Evolutionary conservation across 2,113 vertebrate genomes (phyloP).

Genomic region (Scopus umbretta): DNA sequence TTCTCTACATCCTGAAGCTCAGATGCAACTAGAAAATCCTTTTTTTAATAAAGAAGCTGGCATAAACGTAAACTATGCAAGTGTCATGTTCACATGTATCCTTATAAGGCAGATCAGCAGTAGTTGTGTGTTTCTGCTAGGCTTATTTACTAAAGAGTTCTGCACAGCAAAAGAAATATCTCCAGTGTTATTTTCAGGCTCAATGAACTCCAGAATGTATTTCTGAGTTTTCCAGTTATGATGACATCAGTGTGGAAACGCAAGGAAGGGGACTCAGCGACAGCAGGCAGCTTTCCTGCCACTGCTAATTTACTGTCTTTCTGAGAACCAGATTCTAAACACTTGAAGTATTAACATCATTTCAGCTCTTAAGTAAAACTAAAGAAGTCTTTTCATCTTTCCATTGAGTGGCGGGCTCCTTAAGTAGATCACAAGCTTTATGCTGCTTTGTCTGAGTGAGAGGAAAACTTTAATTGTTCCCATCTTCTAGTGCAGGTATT

Average conservation of each 20-base stretch:
- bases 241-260: background rate
- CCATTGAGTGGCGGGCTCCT: constrained; percentile 42
- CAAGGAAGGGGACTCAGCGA: background rate
- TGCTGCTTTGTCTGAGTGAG: constrained; percentile 29
- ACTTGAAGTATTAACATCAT: constrained; percentile 25
- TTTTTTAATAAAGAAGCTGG: background rate
- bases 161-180: background rate
- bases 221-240: background rate
- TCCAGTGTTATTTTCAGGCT: constrained; percentile 27
- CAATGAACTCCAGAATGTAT: background rate
- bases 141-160: background rate
- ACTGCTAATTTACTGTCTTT: background rate
- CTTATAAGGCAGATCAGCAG: background rate
- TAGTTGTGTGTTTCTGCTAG: background rate
- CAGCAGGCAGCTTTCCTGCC: background rate
- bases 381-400: constrained; percentile 56
- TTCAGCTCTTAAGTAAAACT: constrained; percentile 60
- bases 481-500: constrained; percentile 27
- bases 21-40: background rate
- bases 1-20: background rate
- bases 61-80: background rate
- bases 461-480: constrained; percentile 46
- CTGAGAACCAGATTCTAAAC: constrained; percentile 7
- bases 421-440: constrained; percentile 53
- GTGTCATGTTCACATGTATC: background rate